phyloP scores from a whole-genome alignment of 92 coral and sea anemone species.

The Virgularia gustaviana region DNA sequence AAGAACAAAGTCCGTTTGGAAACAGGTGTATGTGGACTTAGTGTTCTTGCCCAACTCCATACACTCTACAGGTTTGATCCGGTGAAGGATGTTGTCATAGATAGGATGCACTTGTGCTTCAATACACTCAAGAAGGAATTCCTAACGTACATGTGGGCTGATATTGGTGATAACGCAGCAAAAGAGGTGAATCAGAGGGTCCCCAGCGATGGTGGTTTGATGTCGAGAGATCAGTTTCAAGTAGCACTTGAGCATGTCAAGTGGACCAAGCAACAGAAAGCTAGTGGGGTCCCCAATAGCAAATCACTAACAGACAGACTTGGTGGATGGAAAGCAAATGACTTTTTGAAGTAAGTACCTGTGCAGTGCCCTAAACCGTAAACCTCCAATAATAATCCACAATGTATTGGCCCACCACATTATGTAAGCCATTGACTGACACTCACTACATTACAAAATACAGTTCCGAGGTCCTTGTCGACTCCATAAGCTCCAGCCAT shows the following conservation, averaged over 20 bases:
- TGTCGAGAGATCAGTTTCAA: slow-evolving; percentile 1
- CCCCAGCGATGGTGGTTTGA: slow-evolving; percentile 23
- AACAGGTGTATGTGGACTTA: slow-evolving; percentile 66
- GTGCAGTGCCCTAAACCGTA: too few relatives aligned
- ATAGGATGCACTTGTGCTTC: slow-evolving; percentile 64
- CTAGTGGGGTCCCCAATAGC: slow-evolving; percentile 55
- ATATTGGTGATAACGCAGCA: slow-evolving; percentile 13
- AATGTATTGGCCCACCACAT: too few relatives aligned
- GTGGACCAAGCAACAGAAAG: slow-evolving; percentile 61
- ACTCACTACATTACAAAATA: too few relatives aligned
- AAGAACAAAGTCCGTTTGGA: slow-evolving; percentile 35
- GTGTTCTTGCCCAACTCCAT: slow-evolving; percentile 49
- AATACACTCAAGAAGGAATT: slow-evolving; percentile 49
- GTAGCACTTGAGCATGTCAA: neutral
- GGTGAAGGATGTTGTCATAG: slow-evolving; percentile 57
- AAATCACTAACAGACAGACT: slow-evolving; percentile 61
- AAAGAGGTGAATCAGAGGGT: slow-evolving; percentile 1
- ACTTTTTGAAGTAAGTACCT: slow-evolving; percentile 58
- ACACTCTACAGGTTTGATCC: slow-evolving; percentile 62
- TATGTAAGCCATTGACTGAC: too few relatives aligned
- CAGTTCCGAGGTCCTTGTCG: too few relatives aligned
- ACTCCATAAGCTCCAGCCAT: too few relatives aligned
- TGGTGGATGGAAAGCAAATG: slow-evolving; percentile 72
- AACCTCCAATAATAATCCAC: too few relatives aligned
- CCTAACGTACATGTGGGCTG: slow-evolving; percentile 29